These are phyloP conservation scores for Aphidius colemani DNA, from an alignment of 2,888 invertebrate species.

Conservation along the genomic window DNA sequence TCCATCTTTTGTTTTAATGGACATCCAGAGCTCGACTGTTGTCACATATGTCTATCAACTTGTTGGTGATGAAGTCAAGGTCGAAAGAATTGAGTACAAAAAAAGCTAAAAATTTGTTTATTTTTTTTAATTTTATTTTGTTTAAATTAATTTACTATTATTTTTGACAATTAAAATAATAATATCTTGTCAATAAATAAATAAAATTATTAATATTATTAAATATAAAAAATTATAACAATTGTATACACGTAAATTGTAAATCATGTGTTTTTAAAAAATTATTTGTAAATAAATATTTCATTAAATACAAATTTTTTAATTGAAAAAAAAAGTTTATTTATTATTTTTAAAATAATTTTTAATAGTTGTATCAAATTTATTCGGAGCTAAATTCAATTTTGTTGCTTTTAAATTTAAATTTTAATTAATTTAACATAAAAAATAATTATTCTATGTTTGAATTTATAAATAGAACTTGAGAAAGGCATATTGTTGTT, in stretches of 20 bases:
- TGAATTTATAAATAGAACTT: too few relatives aligned
- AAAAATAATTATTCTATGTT: too few relatives aligned
- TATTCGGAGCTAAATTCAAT: too few relatives aligned
- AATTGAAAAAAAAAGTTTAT: not conserved
- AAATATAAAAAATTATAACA: not conserved
- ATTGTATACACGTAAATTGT: not conserved
- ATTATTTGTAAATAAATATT: not conserved
- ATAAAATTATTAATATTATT: not conserved
- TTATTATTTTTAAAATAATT: too few relatives aligned
- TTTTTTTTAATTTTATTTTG: not conserved
- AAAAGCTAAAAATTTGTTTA: conserved; percentile 67
- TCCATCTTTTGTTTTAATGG: conserved; percentile 98
- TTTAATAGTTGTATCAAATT: too few relatives aligned
- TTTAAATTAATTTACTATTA: not conserved
- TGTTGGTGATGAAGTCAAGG: conserved; percentile 98
- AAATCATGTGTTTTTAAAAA: not conserved
- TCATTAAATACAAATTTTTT: not conserved
- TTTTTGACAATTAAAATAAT: not conserved
- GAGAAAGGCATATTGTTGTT: too few relatives aligned
- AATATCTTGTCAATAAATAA: conserved; percentile 16
- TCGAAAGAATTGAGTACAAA: conserved; percentile 96
- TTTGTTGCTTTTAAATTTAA: too few relatives aligned
- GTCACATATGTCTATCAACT: conserved; percentile 98
- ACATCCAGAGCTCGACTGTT: conserved; percentile 96
- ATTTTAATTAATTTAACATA: too few relatives aligned